These are phyloP conservation scores for Drosophila eugracilis DNA, from an alignment of 1,140 invertebrate genomes.

Conservation along the genomic window DNA sequence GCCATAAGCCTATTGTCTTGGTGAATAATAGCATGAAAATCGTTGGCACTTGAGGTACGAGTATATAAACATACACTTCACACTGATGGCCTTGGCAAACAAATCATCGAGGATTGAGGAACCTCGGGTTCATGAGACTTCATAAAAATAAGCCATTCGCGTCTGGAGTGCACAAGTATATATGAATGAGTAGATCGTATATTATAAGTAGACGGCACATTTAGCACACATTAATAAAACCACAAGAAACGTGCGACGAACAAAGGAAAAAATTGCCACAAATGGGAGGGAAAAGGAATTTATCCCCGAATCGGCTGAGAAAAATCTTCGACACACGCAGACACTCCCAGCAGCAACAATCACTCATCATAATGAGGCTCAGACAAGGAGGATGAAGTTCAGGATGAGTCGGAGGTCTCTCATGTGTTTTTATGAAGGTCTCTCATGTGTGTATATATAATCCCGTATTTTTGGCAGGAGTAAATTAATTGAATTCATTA, in stretches of 20 bases:
- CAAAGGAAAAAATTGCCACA: constrained; percentile 22
- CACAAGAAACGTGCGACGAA: constrained; percentile 68
- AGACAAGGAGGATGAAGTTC: constrained; percentile 53
- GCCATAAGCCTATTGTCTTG: constrained; percentile 39
- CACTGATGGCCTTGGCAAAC: constrained; percentile 67
- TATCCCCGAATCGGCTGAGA: not conserved
- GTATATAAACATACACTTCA: constrained; percentile 41
- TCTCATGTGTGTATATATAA: constrained; percentile 10
- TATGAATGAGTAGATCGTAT: constrained; percentile 60
- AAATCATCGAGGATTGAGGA: constrained; percentile 41
- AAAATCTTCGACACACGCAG: constrained; percentile 51
- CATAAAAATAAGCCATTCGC: constrained; percentile 56
- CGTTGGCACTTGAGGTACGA: constrained; percentile 62
- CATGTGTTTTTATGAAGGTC: constrained; percentile 15
- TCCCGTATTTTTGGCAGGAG: constrained; percentile 51
- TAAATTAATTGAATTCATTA: constrained; percentile 83
- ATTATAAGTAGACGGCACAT: constrained; percentile 72
- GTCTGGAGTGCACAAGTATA: constrained; percentile 35
- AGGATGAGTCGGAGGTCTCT: constrained; percentile 2
- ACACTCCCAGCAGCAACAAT: constrained; percentile 62
- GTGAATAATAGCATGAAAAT: constrained; percentile 56
- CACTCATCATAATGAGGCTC: constrained; percentile 77
- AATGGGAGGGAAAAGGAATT: not conserved
- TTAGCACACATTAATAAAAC: constrained; percentile 80
- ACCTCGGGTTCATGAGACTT: constrained; percentile 40